Conservation (phyloP, 2,888 invertebrate species). For the Drepanosiphum platanoidis region DNA sequence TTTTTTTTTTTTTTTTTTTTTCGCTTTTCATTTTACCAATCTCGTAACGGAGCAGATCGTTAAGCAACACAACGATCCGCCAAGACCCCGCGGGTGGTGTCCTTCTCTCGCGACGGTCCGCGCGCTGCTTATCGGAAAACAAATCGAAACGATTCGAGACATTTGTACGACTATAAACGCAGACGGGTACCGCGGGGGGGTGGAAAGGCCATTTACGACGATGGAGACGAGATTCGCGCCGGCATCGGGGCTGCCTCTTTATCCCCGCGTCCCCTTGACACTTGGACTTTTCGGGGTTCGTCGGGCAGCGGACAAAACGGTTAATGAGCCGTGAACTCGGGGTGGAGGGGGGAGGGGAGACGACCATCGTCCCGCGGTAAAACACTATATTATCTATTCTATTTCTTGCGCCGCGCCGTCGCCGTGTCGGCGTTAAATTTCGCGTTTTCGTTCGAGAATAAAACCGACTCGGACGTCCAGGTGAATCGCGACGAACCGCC, state of each 20-base stretch:
- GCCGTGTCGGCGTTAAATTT: not conserved
- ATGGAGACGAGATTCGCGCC: conserved; percentile 16
- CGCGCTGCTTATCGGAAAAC: not conserved
- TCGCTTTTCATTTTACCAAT: too few relatives aligned
- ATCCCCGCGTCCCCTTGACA: not conserved
- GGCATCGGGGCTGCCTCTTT: not conserved
- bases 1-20: too few relatives aligned
- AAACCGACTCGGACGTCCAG: not conserved
- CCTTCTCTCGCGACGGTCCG: not conserved
- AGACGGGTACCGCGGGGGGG: not conserved
- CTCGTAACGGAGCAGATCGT: too few relatives aligned
- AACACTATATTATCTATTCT: conserved; percentile 23
- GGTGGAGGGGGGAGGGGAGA: too few relatives aligned
- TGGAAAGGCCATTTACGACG: not conserved
- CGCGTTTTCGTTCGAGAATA: conserved; percentile 6
- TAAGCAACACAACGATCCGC: too few relatives aligned
- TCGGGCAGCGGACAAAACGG: not conserved
- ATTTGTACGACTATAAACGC: not conserved
- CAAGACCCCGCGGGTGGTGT: too few relatives aligned
- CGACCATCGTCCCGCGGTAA: not conserved
- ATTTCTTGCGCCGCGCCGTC: not conserved
- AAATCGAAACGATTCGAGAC: conserved; percentile 13
- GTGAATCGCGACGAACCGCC: not conserved
- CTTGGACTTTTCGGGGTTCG: not conserved
- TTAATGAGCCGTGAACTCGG: conserved; percentile 48